Evolutionary conservation across 2,797 vertebrate genomes (phyloP), one percentile per base, ranked within the genome.

Genomic region (Microcaecilia unicolor): DNA sequence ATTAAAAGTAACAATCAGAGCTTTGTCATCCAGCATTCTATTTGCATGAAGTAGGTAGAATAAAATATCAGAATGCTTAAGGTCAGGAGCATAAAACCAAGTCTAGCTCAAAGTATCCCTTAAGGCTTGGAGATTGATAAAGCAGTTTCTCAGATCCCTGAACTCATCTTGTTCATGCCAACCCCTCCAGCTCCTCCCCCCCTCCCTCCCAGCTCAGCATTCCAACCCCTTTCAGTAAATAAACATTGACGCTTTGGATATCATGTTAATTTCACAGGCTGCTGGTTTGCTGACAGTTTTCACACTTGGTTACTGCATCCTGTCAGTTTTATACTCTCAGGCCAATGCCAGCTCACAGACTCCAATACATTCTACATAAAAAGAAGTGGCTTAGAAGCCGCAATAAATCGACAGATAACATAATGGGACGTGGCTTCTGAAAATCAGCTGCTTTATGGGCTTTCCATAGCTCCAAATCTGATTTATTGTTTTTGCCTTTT

Each of bases 231-330:
- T 55, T 56, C 67, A 60, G 45, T 77, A 75, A 83, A 79, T 74
- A 80, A 76, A 57, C 57, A 67, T 44, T 67, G 77, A 71, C 46
- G 43, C 70, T 78, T 76, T 56, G 2, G 24, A 53, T 67, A 70
- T 55, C 72, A 54, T 75, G 79, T 79, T 86, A 74, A 85, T 82
- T 87, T 85, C 81, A 81, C 79, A 80, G 76, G 74, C 68, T 48
- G 71, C 74, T 81, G 80, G 76, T 58, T 59, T 21, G 66, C 74
- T 77, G 77, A 80, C 80, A 72, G 69, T 56, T 61, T 64, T 72
- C 75, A 64, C 67, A 61, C 53, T 53, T 58, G 1, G 30, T 60
- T 60, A 50, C 67, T 48, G 30, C 52, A 70, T 80, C 67, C 77
- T 74, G 77, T 76, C 78, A 74, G 67, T 64, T 72, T 76, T 72